Base-by-base conservation (phyloP, 2,888 invertebrate species). In the Petrolisthes cinctipes region DNA sequence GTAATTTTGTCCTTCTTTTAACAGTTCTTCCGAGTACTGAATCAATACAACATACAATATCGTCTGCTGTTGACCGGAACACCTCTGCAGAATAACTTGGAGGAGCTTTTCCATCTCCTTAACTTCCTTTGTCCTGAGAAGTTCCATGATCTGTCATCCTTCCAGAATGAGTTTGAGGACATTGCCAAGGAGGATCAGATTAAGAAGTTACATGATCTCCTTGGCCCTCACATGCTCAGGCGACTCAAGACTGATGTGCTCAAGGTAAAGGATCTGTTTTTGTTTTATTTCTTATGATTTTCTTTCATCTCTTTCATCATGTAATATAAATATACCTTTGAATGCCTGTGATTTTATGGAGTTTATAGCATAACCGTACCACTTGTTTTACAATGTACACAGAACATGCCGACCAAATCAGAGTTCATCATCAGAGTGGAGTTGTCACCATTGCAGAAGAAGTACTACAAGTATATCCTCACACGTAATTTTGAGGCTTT, bases 371-470 rank as follows among this genome's bases (percentile, higher is more conserved):
- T 37, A 37, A 37, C 37, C 37, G 37, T 81, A 11, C 54, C 56
- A 14, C 37, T 11, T 37, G 61, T 17, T 68, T 68, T 68, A 51
- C n/a, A 7, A 11, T 57, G 53, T 14, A 14, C n/a, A 75, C 92
- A 95, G 94, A 97, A 97, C 92, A 99, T 99, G 97, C 99, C 99
- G 0, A 96, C 98, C 0, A 99, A 99, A 94, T 99, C 98, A 0
- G 99, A 99, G 93, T 98, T 99, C 92, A 99, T 99, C 92, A 99
- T 99, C 61, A 95, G 99, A 91, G 99, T 99, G 0, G 99, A 99
- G 93, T 94, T 99, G 88, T 98, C 98, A 4, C 97, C 98, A 0
- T 96, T 99, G 96, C 99, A 99, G 93, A 99, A 99, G 94, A 99
- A 99, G 93, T 99, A 98, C 93, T 99, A 99, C 94, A 99, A 99